Conservation (phyloP, 2,888 invertebrate genomes). For the Tipula lateralis region DNA sequence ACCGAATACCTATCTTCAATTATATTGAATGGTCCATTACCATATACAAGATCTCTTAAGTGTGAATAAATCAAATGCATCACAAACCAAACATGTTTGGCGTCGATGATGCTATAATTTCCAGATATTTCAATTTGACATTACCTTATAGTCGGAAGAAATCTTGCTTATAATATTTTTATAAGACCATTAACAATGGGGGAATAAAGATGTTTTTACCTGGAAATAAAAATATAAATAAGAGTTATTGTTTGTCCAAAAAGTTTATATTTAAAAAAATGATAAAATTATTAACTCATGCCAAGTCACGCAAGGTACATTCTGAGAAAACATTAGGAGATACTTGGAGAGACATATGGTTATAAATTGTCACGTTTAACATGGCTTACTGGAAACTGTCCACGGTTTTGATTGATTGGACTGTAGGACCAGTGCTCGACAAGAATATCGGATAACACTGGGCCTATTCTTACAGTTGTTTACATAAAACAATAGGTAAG, state of each 20-base stretch:
- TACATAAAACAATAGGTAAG: too few species aligned
- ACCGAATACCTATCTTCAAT: neutral
- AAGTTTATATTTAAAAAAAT: neutral
- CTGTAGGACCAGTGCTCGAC: too few species aligned
- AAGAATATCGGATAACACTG: too few species aligned
- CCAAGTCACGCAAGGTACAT: neutral
- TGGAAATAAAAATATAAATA: neutral
- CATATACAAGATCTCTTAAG: neutral
- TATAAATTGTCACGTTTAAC: neutral
- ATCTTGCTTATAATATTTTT: neutral
- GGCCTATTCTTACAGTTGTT: too few species aligned
- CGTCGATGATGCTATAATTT: neutral
- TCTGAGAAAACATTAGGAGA: neutral
- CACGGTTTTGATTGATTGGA: too few species aligned
- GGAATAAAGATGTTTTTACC: neutral
- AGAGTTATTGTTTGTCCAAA: neutral
- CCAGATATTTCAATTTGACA: neutral
- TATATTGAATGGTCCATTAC: neutral
- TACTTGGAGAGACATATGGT: neutral
- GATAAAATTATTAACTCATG: neutral
- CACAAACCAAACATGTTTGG: neutral
- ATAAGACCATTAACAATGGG: neutral
- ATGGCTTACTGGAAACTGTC: too few species aligned
- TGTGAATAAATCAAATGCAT: neutral
- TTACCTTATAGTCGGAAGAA: neutral